phyloP scores from a whole-genome alignment of 1,140 invertebrate genomes.

The Drosophila parabipectinata region DNA sequence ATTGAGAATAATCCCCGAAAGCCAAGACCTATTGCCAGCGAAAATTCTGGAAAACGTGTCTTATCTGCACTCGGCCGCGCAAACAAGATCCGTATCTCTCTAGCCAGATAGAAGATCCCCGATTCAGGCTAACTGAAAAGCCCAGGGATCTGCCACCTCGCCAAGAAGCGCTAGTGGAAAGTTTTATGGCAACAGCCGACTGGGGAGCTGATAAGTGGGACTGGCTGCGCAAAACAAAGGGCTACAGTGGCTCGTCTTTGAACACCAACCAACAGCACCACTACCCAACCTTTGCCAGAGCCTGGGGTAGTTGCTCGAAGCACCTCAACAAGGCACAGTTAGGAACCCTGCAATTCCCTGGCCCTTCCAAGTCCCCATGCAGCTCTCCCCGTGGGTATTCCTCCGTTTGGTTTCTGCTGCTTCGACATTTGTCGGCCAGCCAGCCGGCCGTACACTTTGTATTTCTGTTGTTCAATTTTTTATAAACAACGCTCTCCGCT shows the following conservation, averaged over 20 bases:
- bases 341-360: not conserved
- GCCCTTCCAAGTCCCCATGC: not conserved
- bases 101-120: slow-evolving; percentile 31
- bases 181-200: slow-evolving; percentile 47
- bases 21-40: slow-evolving; percentile 16
- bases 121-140: slow-evolving; percentile 36
- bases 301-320: too few species aligned
- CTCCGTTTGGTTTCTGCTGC: slow-evolving; percentile 40
- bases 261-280: too few species aligned
- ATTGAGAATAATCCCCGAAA: slow-evolving; percentile 30
- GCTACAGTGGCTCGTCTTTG: too few species aligned
- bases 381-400: slow-evolving; percentile 5
- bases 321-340: too few species aligned
- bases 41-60: slow-evolving; percentile 41
- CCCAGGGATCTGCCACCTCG: slow-evolving; percentile 4
- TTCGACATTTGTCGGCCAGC: slow-evolving; percentile 55
- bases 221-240: too few species aligned
- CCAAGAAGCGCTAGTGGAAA: slow-evolving; percentile 32
- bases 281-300: too few species aligned
- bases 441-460: slow-evolving; percentile 30
- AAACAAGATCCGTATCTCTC: slow-evolving; percentile 28
- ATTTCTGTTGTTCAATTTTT: slow-evolving; percentile 65
- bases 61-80: slow-evolving; percentile 31
- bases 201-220: slow-evolving; percentile 27
- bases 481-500: slow-evolving; percentile 52